Base-by-base conservation (phyloP, 2,113 vertebrate genomes). In the Sphaerodactylus townsendi region DNA sequence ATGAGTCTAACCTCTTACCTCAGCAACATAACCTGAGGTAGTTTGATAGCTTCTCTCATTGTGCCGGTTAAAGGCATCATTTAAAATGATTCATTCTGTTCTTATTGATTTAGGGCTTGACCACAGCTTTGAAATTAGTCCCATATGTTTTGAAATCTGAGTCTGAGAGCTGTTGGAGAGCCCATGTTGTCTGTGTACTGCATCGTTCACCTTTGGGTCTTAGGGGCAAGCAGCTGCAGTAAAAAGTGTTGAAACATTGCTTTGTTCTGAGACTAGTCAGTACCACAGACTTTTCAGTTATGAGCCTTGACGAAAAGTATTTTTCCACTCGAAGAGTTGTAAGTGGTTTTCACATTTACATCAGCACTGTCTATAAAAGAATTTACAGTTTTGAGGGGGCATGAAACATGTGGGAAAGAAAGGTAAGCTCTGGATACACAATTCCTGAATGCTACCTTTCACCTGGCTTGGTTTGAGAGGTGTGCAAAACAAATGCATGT, bases 101-200 rank as follows among this genome's bases (percentile, higher is more conserved):
- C 88, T 90, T 88, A 92, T 90, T 87, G 93, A 95, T 95, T 93
- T 93, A 95, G 91, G 93, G 62, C 88, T 85, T 88, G 83, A 77
- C 91, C 95, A 95, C 89, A 93, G 92, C 93, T 95, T 88, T 81
- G 83, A 94, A 96, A 96, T 96, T 85, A 91, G 90, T 94, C 93
- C 95, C 93, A 88, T 85, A 93, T 96, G 96, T 93, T 93, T 90
- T 91, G 88, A 93, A 93, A 93, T 62, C 69, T 86, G 92, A 93
- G 79, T 79, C 92, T 44, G 65, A 83, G 88, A 86, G 79, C 77
- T 77, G 82, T 53, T 89, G 89, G 83, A 89, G 85, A 92, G 79
- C 81, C n/a, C 81, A 56, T 21, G 88, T 86, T 89, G 90, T 82
- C 92, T 82, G 91, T 88, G 89, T 92, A 77, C 91, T 81, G 65